Base-by-base conservation (phyloP, 64 coral and sea anemone species). In the Montipora capricornis region DNA sequence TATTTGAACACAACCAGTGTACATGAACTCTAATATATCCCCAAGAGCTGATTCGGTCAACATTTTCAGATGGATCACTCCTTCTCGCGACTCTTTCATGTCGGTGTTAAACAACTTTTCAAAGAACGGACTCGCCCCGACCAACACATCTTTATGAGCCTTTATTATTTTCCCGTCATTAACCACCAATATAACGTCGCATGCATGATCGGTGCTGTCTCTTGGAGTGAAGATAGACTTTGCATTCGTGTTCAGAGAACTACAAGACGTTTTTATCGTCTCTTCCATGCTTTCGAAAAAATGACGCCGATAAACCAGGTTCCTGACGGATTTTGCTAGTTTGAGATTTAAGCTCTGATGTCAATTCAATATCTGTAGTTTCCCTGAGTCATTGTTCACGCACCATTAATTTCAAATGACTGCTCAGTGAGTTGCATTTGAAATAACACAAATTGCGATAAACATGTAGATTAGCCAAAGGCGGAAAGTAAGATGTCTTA, bases 91-190 rank as follows among this genome's bases (percentile, higher is more conserved):
- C 19, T 87, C 84, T 19, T 37, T 73, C 84, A 87, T 87, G 12
- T 74, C 68, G 1, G 12, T 78, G 46, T 14, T 78, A 3, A 78
- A 47, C 80, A 82, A 55, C 15, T 45, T 82, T 19, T 89, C 57
- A 17, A 89, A 89, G 57, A 89, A 89, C 14, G 14, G 50, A 67
- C 87, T 89, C 24, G 19, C 87, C 9, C 50, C 75, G 14, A 48
- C 11, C 8, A 89, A 52, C 49, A 89, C 87, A 29, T 49, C 26
- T 45, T 15, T 55, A 24, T 89, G 87, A 47, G 75, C 87, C 47
- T 73, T 47, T 37, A 79, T 13, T 79, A 7, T 24, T 77, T 60
- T 47, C 47, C 52, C 51, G n/a, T 79, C 51, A 1, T 66, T 14
- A 24, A 78, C 87, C 5, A 89, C 75, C 74, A 89, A 62, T 14